Evolutionary conservation across 2,888 invertebrate genomes (phyloP), one percentile per base, ranked within the genome.

Genomic region (Esperia sulphurella): DNA sequence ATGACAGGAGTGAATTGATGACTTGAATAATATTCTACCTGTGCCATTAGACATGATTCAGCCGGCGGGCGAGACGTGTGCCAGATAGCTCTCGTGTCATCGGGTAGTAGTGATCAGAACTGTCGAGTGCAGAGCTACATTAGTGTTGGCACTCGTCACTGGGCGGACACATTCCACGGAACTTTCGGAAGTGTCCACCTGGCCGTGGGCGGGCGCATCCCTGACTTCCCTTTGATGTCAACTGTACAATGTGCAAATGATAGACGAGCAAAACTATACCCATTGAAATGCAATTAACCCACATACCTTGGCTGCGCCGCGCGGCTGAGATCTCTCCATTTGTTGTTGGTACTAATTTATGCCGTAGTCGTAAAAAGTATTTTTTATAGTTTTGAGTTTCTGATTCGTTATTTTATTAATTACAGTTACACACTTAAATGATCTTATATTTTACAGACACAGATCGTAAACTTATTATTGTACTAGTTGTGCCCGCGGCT

Each of bases 101-200:
- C 50, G 60, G 54, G 54, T 54, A 55, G 64, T 65, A 68, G 53
- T 71, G 71, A 67, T 69, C 55, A 60, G 64, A 59, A 63, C 62
- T 63, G 64, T 69, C 68, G 58, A 59, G 63, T 64, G 59, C 59
- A 51, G 58, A 57, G 45, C 50, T 49, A 50, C 51, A 51, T 47
- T 50, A 71, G 67, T 65, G 65, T 68, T 68, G 67, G 69, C 70
- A 69, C 62, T 68, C 68, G 67, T 72, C 76, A 79, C 79, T 76
- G 65, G 54, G 54, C 57, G 60, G 61, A 65, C 62, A 62, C 68
- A 73, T 75, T 63, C 69, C 66, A 55, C 58, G 69, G 74, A 70
- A 75, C 73, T 68, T 65, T 57, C 70, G 62, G 63, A 71, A 68
- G 59, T 68, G 75, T 79, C 78, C 83, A 85, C 82, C 86, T 85